Conservation (phyloP, 1,140 invertebrate species). For the Venturia canescens region DNA sequence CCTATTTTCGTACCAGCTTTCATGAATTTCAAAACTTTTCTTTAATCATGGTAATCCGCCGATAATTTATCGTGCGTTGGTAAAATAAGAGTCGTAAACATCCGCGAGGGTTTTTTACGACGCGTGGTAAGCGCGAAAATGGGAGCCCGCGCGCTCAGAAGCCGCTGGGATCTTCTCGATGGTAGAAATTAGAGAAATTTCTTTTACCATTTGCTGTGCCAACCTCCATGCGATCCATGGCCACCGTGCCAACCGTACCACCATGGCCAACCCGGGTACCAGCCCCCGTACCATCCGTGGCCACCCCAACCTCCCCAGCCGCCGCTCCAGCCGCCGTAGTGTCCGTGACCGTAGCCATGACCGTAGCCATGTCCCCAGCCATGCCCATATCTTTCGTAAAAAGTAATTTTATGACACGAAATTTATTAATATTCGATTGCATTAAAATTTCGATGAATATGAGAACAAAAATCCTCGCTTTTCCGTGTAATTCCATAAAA, state of each 20-base stretch:
- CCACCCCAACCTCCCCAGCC: slow-evolving; percentile 50
- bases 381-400: slow-evolving; percentile 42
- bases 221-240: slow-evolving; percentile 56
- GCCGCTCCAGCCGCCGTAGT: slow-evolving; percentile 37
- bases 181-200: neutral
- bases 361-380: slow-evolving; percentile 50
- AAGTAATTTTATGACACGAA: neutral
- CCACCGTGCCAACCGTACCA: slow-evolving; percentile 48
- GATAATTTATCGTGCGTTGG: slow-evolving; percentile 3
- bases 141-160: neutral
- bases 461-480: too few relatives aligned
- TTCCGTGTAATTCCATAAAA: too few relatives aligned
- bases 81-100: neutral
- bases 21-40: neutral
- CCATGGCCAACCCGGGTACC: slow-evolving; percentile 57
- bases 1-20: neutral
- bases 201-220: slow-evolving; percentile 66
- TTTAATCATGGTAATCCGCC: neutral
- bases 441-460: too few relatives aligned
- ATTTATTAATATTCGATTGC: too few relatives aligned
- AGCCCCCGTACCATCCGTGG: slow-evolving; percentile 58
- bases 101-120: neutral
- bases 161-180: neutral
- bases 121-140: slow-evolving; percentile 10
- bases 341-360: slow-evolving; percentile 43